Percentiles rank a stretch among this genome's conserved stretches.
Conservation (phyloP, 2,888 invertebrate species). For the Lithophane ornitopus region DNA sequence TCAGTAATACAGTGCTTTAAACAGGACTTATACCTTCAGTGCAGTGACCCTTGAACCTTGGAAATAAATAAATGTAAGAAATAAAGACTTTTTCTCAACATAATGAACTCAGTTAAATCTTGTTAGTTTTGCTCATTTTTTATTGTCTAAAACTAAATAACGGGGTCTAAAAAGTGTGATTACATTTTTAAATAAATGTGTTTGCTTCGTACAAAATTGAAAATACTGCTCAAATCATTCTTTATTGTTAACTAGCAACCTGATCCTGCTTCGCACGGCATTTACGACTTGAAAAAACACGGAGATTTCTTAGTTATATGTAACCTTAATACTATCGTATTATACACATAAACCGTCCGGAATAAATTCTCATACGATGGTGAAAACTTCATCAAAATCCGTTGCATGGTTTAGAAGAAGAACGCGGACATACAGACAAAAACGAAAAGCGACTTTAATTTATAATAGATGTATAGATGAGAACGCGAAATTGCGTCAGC, state of each 20-base stretch:
- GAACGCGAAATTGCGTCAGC: slow-evolving; percentile 27
- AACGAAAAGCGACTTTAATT: too few relatives aligned
- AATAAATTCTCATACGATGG: too few relatives aligned
- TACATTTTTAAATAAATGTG: slow-evolving; percentile 33
- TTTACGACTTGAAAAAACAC: too few relatives aligned
- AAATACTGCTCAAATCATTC: slow-evolving; percentile 33
- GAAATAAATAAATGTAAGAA: slow-evolving; percentile 24
- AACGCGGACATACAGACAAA: too few relatives aligned
- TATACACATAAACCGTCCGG: too few relatives aligned
- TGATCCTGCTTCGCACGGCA: too few relatives aligned
- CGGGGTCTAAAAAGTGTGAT: slow-evolving; percentile 19
- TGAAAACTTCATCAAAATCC: too few relatives aligned
- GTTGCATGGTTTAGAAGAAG: too few relatives aligned
- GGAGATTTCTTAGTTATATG: too few relatives aligned
- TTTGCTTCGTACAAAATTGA: slow-evolving; percentile 15
- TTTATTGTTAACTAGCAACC: slow-evolving; percentile 32
- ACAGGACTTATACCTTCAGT: slow-evolving; percentile 11
- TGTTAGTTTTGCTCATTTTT: slow-evolving; percentile 26
- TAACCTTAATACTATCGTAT: too few relatives aligned
- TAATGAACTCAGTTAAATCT: slow-evolving; percentile 31
- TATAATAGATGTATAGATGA: slow-evolving; percentile 17
- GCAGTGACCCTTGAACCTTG: slow-evolving; percentile 20
- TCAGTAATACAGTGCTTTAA: slow-evolving; percentile 23
- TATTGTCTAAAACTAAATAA: slow-evolving; percentile 22
- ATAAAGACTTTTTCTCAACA: slow-evolving; percentile 12